Evolutionary conservation across 2,797 vertebrate genomes (phyloP), one percentile per base, ranked within the genome.

Genomic region (Amphiprion clarkii): DNA sequence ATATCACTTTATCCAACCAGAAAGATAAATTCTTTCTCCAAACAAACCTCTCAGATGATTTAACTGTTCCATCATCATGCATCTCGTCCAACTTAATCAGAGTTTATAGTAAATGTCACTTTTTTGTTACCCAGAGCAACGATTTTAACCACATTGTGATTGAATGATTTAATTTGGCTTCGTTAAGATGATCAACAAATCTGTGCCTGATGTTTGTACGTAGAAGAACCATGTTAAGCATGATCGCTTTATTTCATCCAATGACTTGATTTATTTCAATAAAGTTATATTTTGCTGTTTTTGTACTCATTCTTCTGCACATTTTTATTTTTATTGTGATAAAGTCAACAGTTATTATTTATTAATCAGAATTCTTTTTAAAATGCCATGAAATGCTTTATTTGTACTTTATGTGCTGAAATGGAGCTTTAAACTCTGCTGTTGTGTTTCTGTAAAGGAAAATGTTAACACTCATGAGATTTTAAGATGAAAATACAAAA

Each of bases 231-330:
- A 40, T 25, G 6, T 79, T 31, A 31, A 74, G 59, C 29, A 31
- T 73, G 78, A 79, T 87, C 1, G 51, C 63, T 81, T 81, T 86
- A 82, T 82, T 65, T 62, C 70, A 17, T 29, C 67, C 52, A 71
- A 87, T 68, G 40, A 85, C 63, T 83, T 85, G 85, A 90, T 84
- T 39, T 60, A 36, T 92, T 83, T 89, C 77, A 91, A 90, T 92
- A 92, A 93, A 93, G 78, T 61, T 85, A 62, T 91, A 83, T 92
- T 91, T 89, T 86, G 77, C 74, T 86, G 76, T 81, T 89, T 90
- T 91, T 91, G 74, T 90, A 84, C 65, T 76, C 73, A 9, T 0
- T 63, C 63, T 75, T 67, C 13, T 27, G 53, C 25, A 23, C 10
- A 46, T 48, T 48, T n/a, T 48, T 12, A 33, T 8, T 7, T 8